Conservation (phyloP, 2,113 vertebrate genomes). For the Andinoacara biseriatus region DNA sequence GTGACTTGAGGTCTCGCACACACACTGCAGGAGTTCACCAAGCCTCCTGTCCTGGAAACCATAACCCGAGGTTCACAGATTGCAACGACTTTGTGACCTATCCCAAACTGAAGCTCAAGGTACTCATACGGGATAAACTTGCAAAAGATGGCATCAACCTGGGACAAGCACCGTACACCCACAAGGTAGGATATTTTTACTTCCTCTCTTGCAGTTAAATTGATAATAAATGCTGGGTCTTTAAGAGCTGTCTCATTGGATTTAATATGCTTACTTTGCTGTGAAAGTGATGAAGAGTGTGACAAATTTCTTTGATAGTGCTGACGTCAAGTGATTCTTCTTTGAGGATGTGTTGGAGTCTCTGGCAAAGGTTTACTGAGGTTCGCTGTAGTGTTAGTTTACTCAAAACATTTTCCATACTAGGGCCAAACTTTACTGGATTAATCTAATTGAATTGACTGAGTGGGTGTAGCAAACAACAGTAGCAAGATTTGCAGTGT, state of each 20-base stretch:
- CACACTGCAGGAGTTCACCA: constrained; percentile 30
- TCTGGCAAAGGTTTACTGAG: not conserved
- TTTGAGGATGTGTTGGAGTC: not conserved
- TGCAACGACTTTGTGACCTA: constrained; percentile 84
- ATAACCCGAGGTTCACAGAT: constrained; percentile 66
- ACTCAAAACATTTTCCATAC: not conserved
- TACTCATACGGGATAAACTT: constrained; percentile 95
- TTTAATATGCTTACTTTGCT: constrained; percentile 35
- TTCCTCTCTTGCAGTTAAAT: not conserved
- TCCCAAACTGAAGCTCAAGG: constrained; percentile 92
- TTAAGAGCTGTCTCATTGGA: constrained; percentile 24
- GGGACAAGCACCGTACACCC: constrained; percentile 88
- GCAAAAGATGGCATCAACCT: constrained; percentile 92
- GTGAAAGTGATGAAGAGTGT: constrained; percentile 40
- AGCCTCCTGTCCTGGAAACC: constrained; percentile 68
- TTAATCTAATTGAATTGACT: not conserved
- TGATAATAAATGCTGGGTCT: not conserved
- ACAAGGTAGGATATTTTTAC: constrained; percentile 82
- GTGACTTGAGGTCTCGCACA: constrained; percentile 42
- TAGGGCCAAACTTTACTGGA: not conserved
- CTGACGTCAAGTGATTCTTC: constrained; percentile 29
- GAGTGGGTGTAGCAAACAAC: not conserved
- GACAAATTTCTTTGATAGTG: constrained; percentile 58
- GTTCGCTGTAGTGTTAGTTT: not conserved
- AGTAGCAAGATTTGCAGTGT: not conserved